A percentile compares a stretch with the other conserved stretches of the same genome.
phyloP scores from a whole-genome alignment of 2,797 vertebrate species.

The Pitangus sulphuratus region DNA sequence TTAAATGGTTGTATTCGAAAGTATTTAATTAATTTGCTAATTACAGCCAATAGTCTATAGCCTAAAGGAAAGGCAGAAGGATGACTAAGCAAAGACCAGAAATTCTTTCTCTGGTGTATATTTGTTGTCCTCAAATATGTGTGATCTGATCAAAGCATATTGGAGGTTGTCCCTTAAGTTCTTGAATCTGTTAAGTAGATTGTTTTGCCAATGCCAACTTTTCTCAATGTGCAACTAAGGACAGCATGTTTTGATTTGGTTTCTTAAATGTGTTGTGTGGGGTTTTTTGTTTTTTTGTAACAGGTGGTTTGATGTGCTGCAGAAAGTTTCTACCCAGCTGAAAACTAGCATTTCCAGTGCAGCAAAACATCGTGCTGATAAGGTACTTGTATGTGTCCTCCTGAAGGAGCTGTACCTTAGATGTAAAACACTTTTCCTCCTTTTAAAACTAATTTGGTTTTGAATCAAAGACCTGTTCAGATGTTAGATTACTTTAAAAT shows the following conservation, averaged over 20 bases:
- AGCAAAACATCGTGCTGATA: slow-evolving; percentile 91
- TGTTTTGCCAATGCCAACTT: no score
- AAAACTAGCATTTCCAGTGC: slow-evolving; percentile 89
- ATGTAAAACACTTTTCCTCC: neutral
- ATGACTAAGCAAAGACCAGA: neutral
- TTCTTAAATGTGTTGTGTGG: neutral
- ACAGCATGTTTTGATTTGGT: neutral
- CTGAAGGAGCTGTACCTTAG: neutral
- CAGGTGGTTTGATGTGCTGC: slow-evolving; percentile 98
- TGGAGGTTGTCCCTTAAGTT: neutral
- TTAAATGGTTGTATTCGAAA: neutral
- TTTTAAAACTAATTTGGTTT: slow-evolving; percentile 6
- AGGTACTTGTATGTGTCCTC: slow-evolving; percentile 78
- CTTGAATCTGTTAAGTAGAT: neutral
- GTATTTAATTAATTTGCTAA: neutral
- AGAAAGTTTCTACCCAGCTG: slow-evolving; percentile 92
- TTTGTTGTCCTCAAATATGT: neutral
- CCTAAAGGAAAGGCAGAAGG: neutral
- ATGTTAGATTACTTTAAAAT: slow-evolving; percentile 49
- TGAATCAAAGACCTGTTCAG: neutral
- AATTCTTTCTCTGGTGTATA: neutral
- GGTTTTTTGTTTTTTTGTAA: neutral
- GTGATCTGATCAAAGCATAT: neutral
- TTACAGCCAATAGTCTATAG: neutral
- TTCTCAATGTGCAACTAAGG: neutral